phyloP scores from a whole-genome alignment of 2,797 vertebrate species.

The Glossophaga mutica region DNA sequence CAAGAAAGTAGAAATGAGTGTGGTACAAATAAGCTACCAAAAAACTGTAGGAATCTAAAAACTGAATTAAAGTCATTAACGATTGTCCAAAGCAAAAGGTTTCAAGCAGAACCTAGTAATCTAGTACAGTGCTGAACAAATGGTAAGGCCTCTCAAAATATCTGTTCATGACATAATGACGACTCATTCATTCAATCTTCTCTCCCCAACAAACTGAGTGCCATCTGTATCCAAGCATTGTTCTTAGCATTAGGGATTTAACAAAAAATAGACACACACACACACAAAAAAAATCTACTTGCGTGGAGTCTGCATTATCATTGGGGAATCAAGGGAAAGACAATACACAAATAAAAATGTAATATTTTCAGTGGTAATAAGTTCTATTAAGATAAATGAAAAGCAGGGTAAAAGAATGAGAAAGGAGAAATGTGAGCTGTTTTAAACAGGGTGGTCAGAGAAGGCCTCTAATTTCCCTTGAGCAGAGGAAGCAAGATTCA shows the following conservation, averaged over 20 bases:
- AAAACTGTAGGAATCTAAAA: background rate
- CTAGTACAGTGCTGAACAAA: background rate
- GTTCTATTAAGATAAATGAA: background rate
- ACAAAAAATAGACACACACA: conserved; percentile 30
- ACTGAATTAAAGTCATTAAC: background rate
- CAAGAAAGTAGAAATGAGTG: background rate
- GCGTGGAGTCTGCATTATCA: background rate
- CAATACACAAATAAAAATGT: background rate
- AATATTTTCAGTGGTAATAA: background rate
- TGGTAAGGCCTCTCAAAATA: background rate
- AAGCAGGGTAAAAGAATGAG: background rate
- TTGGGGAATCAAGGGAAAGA: background rate
- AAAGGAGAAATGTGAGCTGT: background rate
- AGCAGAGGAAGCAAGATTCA: background rate
- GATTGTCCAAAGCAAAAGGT: background rate
- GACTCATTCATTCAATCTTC: background rate
- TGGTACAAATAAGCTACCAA: background rate
- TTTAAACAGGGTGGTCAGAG: background rate
- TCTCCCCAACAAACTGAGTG: background rate
- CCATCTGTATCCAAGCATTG: background rate
- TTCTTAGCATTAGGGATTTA: background rate
- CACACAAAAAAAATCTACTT: background rate
- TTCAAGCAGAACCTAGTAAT: background rate
- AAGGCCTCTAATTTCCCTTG: background rate
- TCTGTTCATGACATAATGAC: background rate